Evolutionary conservation across 2,113 vertebrate species (phyloP), one percentile per base, ranked within the genome.

Genomic region (Myotis davidii): DNA sequence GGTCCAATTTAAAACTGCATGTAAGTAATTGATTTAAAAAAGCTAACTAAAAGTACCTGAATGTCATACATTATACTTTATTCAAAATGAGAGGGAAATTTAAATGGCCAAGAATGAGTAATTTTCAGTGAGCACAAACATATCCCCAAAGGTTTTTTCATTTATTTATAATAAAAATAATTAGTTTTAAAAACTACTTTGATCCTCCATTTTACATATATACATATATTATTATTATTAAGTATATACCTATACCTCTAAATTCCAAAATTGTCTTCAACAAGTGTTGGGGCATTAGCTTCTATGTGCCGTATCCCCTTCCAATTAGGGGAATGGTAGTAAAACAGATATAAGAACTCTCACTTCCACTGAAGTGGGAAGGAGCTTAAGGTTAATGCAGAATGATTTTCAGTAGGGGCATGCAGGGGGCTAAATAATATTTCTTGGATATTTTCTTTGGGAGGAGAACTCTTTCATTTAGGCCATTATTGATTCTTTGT

Each of bases 361-460:
- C 54, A 67, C 18, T 81, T 90, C 64, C 32, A 45, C 20, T 91
- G 42, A 72, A 92, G 32, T 50, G 39, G 72, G 82, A 96, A 96
- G 56, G 8, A 42, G 18, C 61, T 85, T 42, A 8, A 92, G 27
- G 83, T 85, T 18, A 88, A 94, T 72, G 27, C 7, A 70, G 84
- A 79, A 59, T 37, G 10, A 65, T 9, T 84, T 78, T 79, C 14
- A 84, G 13, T 74, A 27, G 79, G 25, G 56, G 10, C 11, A 4
- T 76, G n/a, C 59, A 81, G 5, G 21, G 20, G 6, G 11, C 5
- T 59, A 67, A 42, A 5, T 59, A 34, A 74, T 34, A 65, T 91
- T 85, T 82, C 67, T 77, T 85, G 8, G 1, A 16, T 86, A 50
- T 72, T 85, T 85, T 20, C 9, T 91, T 88, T 78, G 9, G 82